A percentile compares a stretch with the other conserved stretches of the same genome.
These are phyloP conservation scores for Alligator sinensis DNA, from an alignment of 2,113 vertebrate genomes.

Conservation along the genomic window DNA sequence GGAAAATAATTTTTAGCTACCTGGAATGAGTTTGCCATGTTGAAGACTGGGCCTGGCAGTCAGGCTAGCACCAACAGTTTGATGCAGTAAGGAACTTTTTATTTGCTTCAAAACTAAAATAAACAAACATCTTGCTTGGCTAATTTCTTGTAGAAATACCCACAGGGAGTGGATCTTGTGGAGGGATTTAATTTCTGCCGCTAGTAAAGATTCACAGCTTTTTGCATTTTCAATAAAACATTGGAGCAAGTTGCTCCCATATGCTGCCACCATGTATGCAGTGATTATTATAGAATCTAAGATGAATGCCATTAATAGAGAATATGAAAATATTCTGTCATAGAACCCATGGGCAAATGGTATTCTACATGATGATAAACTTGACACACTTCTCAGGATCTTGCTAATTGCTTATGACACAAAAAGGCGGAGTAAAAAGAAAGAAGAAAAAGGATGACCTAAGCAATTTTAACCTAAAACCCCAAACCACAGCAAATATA, in stretches of 20 bases:
- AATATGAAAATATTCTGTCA: neutral
- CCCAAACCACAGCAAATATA: neutral
- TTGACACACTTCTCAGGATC: neutral
- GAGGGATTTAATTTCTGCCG: neutral
- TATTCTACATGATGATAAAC: neutral
- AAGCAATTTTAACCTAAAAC: neutral
- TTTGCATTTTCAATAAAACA: neutral
- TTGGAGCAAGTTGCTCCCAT: accelerated
- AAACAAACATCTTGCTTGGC: neutral
- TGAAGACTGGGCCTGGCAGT: neutral
- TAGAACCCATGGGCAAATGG: neutral
- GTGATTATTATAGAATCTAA: neutral
- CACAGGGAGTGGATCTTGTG: neutral
- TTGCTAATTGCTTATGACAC: neutral
- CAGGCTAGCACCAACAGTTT: neutral
- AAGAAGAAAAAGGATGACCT: neutral
- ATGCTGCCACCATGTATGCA: accelerated
- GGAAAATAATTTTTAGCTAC: neutral
- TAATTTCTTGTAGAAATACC: neutral
- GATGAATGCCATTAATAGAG: neutral
- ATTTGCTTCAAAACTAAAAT: neutral
- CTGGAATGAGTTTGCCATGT: too few relatives aligned
- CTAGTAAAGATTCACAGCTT: neutral
- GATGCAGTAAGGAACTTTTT: neutral
- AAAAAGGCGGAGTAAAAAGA: neutral